Evolutionary conservation across 2,113 vertebrate genomes (phyloP), one percentile per base, ranked within the genome.

Genomic region (Percina caprodes): DNA sequence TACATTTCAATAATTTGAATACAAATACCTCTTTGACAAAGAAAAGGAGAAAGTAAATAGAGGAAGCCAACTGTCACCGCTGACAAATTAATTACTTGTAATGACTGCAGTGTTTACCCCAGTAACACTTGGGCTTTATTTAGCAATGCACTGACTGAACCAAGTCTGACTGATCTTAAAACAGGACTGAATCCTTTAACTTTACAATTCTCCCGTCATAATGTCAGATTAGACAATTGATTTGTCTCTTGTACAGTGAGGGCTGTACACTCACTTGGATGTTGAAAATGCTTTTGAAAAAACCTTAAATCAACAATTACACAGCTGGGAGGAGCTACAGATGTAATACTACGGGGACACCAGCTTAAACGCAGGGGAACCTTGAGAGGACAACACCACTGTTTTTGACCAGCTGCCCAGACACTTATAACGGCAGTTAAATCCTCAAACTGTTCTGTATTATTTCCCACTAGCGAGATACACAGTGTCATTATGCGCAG

Each of bases 1-100:
- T 92, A 89, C 89, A 89, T 85, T 82, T 91, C 55, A 79, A 77
- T 85, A 52, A 83, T 89, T 85, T 82, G 83, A 89, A 92, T 93
- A 93, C 77, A 93, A 92, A 91, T 80, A 86, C 61, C 52, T 92
- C 84, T 89, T 75, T 18, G 45, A 85, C 23, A 80, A 56, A 85
- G 61, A 80, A 61, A 80, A 12, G n/a, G 42, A 21, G 9, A 6
- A 24, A 66, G 9, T 42, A 56, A 66, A 81, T 68, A 58, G 1
- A 77, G 14, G 42, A 86, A 65, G 45, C 77, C 71, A 35, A 79
- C 81, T 61, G 24, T 84, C 73, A 79, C 56, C 69, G 68, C 69
- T 85, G 84, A 92, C 74, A 84, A 83, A 84, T 73, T 69, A 84
- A 77, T 77, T 54, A 76, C 58, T 82, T 0, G 0, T 61, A 76